phyloP scores from a whole-genome alignment of 2,113 vertebrate genomes.

The Forbesichthys papilliferus region DNA sequence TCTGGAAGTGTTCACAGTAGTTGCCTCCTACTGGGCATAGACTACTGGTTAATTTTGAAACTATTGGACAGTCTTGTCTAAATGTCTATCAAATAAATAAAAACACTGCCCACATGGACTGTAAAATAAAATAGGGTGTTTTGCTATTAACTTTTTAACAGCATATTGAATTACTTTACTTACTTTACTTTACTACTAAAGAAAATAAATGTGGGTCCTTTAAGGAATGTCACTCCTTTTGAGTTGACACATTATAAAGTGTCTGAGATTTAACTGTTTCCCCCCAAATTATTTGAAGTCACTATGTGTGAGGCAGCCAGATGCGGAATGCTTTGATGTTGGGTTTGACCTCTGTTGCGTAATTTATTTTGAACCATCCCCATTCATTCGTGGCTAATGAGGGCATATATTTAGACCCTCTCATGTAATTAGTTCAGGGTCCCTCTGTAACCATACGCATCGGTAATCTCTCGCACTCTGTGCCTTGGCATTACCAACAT shows the following conservation, averaged over 20 bases:
- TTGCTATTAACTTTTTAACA: no score
- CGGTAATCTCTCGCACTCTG: slow-evolving; percentile 20
- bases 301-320: slow-evolving; percentile 6
- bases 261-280: not conserved
- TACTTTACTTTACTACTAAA: no score
- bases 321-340: slow-evolving; percentile 18
- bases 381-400: slow-evolving; percentile 62
- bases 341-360: slow-evolving; percentile 49
- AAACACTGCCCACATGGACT: no score
- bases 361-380: slow-evolving; percentile 54
- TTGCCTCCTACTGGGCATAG: no score
- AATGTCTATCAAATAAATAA: no score
- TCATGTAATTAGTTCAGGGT: slow-evolving; percentile 58
- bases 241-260: not conserved
- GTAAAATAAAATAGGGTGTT: no score
- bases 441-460: slow-evolving; percentile 34
- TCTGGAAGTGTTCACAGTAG: no score
- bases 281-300: not conserved
- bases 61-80: no score
- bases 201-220: no score
- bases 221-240: not conserved
- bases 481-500: slow-evolving; percentile 19
- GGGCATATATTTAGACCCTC: slow-evolving; percentile 49
- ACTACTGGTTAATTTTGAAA: no score
- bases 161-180: no score